phyloP scores from a whole-genome alignment of 2,888 invertebrate genomes.

The Dilophus febrilis region DNA sequence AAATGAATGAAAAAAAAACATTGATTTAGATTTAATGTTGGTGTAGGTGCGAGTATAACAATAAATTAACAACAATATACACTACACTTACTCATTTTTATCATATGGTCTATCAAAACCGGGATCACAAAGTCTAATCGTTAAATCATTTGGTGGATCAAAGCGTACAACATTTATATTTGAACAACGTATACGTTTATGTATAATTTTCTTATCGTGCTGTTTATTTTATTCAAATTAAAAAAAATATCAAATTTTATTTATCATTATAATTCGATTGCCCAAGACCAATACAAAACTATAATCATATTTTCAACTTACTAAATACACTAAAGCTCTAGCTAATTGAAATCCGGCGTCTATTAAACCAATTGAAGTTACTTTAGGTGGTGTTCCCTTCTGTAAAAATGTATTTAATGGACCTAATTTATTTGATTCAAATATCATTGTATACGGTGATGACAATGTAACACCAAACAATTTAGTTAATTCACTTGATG shows the following conservation, averaged over 20 bases:
- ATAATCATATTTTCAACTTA: too few species aligned
- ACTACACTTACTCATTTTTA: constrained; percentile 44
- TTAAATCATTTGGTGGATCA: constrained; percentile 41
- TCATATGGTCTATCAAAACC: constrained; percentile 47
- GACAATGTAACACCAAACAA: constrained; percentile 61
- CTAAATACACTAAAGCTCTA: constrained; percentile 72
- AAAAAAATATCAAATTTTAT: constrained; percentile 7
- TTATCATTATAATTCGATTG: too few species aligned
- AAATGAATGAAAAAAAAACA: not conserved
- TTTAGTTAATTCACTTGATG: constrained; percentile 58
- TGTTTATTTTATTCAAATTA: too few species aligned
- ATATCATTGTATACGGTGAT: constrained; percentile 61
- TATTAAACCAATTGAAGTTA: constrained; percentile 54
- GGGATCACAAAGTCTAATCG: constrained; percentile 70
- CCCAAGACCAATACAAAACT: not conserved
- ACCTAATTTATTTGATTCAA: constrained; percentile 64
- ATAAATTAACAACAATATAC: constrained; percentile 4
- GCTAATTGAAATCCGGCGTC: constrained; percentile 69
- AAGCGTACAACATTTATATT: constrained; percentile 64
- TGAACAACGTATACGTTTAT: constrained; percentile 69
- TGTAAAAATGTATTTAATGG: constrained; percentile 44
- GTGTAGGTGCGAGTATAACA: too few species aligned
- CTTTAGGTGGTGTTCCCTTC: constrained; percentile 29
- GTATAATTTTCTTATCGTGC: constrained; percentile 65
- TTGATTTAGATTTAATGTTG: too few species aligned